These are phyloP conservation scores for Argopecten irradians DNA, from an alignment of 1,140 invertebrate species.

Conservation along the genomic window DNA sequence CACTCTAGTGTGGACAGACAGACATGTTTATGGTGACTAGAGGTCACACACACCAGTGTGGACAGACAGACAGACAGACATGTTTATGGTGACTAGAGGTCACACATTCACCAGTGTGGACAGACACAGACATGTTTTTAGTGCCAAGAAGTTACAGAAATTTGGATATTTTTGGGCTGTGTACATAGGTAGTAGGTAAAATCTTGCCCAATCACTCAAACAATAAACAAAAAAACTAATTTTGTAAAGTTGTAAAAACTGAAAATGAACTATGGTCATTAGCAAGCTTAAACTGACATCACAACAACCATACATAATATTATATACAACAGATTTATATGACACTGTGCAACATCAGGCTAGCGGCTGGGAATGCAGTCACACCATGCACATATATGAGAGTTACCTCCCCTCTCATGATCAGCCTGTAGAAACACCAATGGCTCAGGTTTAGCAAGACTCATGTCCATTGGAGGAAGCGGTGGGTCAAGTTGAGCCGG, in stretches of 20 bases:
- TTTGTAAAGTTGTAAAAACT: not conserved
- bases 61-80: too few relatives aligned
- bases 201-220: not conserved
- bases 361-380: not conserved
- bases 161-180: too few relatives aligned
- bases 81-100: too few relatives aligned
- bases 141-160: too few relatives aligned
- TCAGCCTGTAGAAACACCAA: not conserved
- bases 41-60: not conserved
- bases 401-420: constrained; percentile 12
- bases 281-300: not conserved
- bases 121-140: too few relatives aligned
- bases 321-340: too few relatives aligned
- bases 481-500: not conserved
- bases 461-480: not conserved
- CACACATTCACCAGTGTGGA: too few relatives aligned
- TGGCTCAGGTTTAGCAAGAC: not conserved
- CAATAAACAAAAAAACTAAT: too few relatives aligned
- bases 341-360: not conserved
- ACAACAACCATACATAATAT: not conserved
- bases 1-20: not conserved
- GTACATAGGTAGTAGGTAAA: too few relatives aligned
- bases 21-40: not conserved
- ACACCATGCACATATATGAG: not conserved
- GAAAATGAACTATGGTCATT: not conserved